Conservation (phyloP, 2,113 vertebrate species). For the Marcusenius ussheri region DNA sequence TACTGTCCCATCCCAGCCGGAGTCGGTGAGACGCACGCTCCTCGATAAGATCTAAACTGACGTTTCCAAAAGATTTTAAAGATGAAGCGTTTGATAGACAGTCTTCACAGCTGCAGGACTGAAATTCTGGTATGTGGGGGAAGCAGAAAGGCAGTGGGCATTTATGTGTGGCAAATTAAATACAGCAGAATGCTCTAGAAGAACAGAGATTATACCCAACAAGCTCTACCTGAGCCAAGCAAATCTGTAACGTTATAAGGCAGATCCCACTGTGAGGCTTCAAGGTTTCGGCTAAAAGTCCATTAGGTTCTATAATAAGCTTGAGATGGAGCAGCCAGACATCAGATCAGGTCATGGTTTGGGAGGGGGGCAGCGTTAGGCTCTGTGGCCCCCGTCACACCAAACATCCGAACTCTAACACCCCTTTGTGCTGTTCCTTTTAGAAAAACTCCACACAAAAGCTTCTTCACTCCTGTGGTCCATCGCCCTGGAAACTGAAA, state of each 20-base stretch:
- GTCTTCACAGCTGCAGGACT: background rate
- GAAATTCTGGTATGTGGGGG: background rate
- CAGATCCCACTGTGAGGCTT: background rate
- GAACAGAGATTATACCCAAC: background rate
- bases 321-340: background rate
- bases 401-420: conserved; percentile 9
- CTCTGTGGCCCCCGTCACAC: background rate
- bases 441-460: conserved; percentile 2
- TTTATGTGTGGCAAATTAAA: background rate
- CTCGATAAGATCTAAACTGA: background rate
- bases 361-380: background rate
- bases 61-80: background rate
- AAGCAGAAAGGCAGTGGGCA: background rate
- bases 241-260: background rate
- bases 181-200: background rate
- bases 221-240: background rate
- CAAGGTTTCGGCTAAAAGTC: background rate
- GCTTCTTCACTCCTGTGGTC: conserved; percentile 1
- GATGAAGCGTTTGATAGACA: background rate
- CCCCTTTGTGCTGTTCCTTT: background rate
- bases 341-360: background rate
- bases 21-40: background rate
- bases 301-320: background rate
- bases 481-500: conserved; percentile 21
- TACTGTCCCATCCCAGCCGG: background rate